Evolutionary conservation across 2,888 invertebrate species (phyloP).

Genomic region (Drepana falcataria): DNA sequence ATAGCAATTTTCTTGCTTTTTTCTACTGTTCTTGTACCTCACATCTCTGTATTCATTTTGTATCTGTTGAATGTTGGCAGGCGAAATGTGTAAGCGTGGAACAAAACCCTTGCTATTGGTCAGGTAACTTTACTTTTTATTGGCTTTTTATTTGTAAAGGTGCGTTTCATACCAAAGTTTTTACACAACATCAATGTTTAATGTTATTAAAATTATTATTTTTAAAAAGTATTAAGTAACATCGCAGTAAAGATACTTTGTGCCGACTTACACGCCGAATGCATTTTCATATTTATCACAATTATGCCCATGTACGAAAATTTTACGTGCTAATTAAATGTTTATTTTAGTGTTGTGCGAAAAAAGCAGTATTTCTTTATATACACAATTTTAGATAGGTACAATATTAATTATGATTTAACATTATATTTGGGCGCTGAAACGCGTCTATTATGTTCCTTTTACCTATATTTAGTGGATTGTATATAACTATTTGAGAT

Average conservation of each 20-base stretch:
- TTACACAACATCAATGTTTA: too few species aligned
- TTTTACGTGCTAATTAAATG: slow-evolving; percentile 51
- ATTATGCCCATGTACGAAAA: slow-evolving; percentile 32
- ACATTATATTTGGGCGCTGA: slow-evolving; percentile 5
- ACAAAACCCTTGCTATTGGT: too few species aligned
- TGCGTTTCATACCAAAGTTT: too few species aligned
- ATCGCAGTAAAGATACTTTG: neutral
- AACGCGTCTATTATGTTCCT: slow-evolving; percentile 9
- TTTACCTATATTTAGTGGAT: slow-evolving; percentile 18
- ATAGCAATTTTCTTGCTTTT: too few species aligned
- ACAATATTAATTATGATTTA: slow-evolving; percentile 10
- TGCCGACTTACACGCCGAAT: slow-evolving; percentile 12
- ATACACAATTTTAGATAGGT: slow-evolving; percentile 25
- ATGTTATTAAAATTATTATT: too few species aligned
- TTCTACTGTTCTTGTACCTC: too few species aligned
- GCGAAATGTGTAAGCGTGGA: too few species aligned
- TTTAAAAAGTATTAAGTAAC: too few species aligned
- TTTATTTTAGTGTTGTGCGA: slow-evolving; percentile 35
- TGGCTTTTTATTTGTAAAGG: too few species aligned
- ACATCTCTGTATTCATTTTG: too few species aligned
- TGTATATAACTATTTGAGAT: slow-evolving; percentile 1
- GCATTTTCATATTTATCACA: slow-evolving; percentile 43
- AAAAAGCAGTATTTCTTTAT: slow-evolving; percentile 28
- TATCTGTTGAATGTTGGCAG: too few species aligned
- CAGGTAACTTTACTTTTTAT: too few species aligned